Evolutionary conservation across 2,888 invertebrate genomes (phyloP), one percentile per base, ranked within the genome.

Genomic region (Lagria hirta): DNA sequence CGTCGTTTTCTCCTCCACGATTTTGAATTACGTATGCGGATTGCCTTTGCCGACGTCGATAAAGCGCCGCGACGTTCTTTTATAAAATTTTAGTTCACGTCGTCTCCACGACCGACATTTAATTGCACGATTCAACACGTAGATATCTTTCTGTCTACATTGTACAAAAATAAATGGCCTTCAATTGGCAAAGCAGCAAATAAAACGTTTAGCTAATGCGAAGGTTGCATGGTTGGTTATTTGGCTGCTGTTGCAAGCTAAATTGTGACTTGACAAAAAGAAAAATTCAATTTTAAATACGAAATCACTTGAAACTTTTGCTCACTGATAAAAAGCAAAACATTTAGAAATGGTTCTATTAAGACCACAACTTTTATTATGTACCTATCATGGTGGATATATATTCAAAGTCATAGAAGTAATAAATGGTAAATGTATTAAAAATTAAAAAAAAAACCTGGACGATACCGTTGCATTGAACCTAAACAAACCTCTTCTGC

Each of bases 161-260:
- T 34, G n/a, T n/a, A 15, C 24, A 35, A 35, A 43, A 43, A 43
- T 43, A 43, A 29, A 29, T 15, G 42, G 20, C 42, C 42, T 43
- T 43, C 42, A 35, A 35, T 43, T 42, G 12, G 18, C 35, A 13
- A 35, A 43, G 28, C 35, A 35, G 23, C 42, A 43, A 43, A 40
- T 30, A 40, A 40, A 35, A 30, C 12, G 40, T 23, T n/a, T 23
- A 24, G 40, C 33, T 33, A 41, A 26, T 27, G 41, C 33, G 27
- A 41, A 26, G 26, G 26, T 26, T n/a, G n/a, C 7, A 7, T 7
- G 18, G 18, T 7, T 18, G 5, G 18, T 18, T 18, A 4, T 18
- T 18, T 18, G 5, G 18, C 5, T 18, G 18, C 5, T 18, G 18
- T 18, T n/a, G n/a, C n/a, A n/a, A n/a, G n/a, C n/a, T n/a, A n/a